phyloP scores from a whole-genome alignment of 1,140 invertebrate genomes.

The Temnothorax longispinosus region DNA sequence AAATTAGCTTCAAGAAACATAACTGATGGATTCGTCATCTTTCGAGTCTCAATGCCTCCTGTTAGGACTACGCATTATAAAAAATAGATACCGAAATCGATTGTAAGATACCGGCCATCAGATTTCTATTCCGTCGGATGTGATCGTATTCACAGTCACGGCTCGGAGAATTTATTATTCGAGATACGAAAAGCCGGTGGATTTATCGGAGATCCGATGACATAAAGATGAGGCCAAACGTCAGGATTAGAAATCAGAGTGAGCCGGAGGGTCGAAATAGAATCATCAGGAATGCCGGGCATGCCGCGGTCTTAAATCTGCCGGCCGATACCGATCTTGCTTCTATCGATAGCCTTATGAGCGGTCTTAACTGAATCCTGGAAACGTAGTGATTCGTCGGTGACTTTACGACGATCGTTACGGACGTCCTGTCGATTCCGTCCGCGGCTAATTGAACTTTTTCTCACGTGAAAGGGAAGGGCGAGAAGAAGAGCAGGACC shows the following conservation, averaged over 20 bases:
- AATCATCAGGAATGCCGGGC: slow-evolving; percentile 71
- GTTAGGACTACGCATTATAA: background rate
- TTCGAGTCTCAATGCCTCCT: background rate
- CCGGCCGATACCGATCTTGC: slow-evolving; percentile 67
- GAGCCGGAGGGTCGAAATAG: slow-evolving; percentile 63
- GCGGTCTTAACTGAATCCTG: slow-evolving; percentile 77
- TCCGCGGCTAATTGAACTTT: slow-evolving; percentile 81
- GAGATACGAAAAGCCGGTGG: slow-evolving; percentile 7
- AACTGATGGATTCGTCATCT: background rate
- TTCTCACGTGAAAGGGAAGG: slow-evolving; percentile 77
- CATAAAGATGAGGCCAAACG: slow-evolving; percentile 61
- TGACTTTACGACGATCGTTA: slow-evolving; percentile 78
- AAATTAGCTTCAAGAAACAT: background rate
- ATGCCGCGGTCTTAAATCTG: slow-evolving; percentile 68
- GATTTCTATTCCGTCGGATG: background rate
- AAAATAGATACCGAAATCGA: background rate
- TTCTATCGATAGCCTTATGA: slow-evolving; percentile 67
- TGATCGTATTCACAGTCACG: slow-evolving; percentile 1
- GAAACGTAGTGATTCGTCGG: slow-evolving; percentile 76
- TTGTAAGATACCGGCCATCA: background rate
- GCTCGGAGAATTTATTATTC: slow-evolving; percentile 41
- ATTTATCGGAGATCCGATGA: slow-evolving; percentile 56
- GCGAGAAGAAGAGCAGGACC: slow-evolving; percentile 57
- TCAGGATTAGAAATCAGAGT: slow-evolving; percentile 45
- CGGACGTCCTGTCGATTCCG: slow-evolving; percentile 81